phyloP scores from a whole-genome alignment of 2,797 vertebrate species.

The Paratrypauchen microcephalus region DNA sequence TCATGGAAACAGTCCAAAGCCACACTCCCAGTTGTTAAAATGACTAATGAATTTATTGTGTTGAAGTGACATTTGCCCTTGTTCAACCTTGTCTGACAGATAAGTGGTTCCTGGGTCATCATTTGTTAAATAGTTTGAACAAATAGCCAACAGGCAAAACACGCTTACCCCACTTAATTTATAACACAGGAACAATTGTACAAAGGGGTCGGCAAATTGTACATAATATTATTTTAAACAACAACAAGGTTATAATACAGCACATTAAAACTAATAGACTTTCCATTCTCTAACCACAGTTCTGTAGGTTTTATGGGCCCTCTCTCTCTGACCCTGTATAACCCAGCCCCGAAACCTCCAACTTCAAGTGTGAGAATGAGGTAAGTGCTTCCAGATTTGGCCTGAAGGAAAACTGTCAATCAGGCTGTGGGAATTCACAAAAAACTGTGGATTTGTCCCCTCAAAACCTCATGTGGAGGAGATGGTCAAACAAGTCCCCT shows the following conservation, averaged over 20 bases:
- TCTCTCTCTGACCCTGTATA: conserved; percentile 51
- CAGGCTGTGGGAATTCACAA: conserved; percentile 52
- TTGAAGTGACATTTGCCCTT: conserved; percentile 36
- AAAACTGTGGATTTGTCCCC: conserved; percentile 9
- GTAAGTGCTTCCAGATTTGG: conserved; percentile 71
- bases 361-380: conserved; percentile 50
- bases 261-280: conserved; percentile 2
- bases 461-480: conserved; percentile 30
- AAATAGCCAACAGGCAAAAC: conserved; percentile 12
- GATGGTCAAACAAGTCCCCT: conserved; percentile 15
- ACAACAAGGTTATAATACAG: neutral
- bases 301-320: conserved; percentile 18
- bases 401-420: conserved; percentile 67
- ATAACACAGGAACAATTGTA: neutral
- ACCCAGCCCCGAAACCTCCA: conserved; percentile 48
- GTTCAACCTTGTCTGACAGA: conserved; percentile 25
- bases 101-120: conserved; percentile 19
- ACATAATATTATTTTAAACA: conserved; percentile 11
- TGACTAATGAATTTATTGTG: conserved; percentile 42
- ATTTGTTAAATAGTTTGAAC: conserved; percentile 7
- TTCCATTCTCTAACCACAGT: conserved; percentile 34
- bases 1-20: conserved; percentile 33
- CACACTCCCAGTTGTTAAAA: conserved; percentile 20
- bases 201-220: neutral
- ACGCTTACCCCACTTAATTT: neutral